phyloP scores from a whole-genome alignment of 2,888 invertebrate species.

The Epistrophe eligans region DNA sequence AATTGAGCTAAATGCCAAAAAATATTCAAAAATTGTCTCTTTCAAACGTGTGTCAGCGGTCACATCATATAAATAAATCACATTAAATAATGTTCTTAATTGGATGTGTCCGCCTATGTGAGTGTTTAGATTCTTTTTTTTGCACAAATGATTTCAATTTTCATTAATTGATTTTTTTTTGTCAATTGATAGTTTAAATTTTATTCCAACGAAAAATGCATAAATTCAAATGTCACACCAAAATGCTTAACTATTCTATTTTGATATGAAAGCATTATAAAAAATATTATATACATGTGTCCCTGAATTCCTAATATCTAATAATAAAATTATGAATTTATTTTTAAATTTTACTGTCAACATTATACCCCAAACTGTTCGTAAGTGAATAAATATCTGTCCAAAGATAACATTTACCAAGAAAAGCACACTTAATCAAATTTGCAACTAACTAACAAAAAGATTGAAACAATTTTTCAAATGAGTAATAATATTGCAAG shows the following conservation, averaged over 20 bases:
- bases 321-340: no score
- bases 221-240: background rate
- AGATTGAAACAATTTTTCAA: no score
- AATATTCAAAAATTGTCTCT: conserved; percentile 2
- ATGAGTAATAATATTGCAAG: no score
- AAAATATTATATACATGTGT: no score
- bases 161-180: conserved; percentile 10
- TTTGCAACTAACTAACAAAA: no score
- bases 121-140: background rate
- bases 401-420: no score
- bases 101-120: conserved; percentile 2
- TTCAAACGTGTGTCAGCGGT: conserved; percentile 18
- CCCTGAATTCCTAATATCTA: no score
- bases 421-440: no score
- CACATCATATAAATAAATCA: conserved; percentile 30
- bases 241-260: background rate
- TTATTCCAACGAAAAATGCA: background rate
- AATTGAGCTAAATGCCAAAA: conserved; percentile 26
- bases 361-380: no score
- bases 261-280: background rate
- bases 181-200: conserved; percentile 2
- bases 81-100: conserved; percentile 27
- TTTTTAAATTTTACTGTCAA: no score
- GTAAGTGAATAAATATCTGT: no score
- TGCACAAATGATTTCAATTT: background rate